Base-by-base conservation (phyloP, 2,797 vertebrate genomes). In the Gadopsis marmoratus region DNA sequence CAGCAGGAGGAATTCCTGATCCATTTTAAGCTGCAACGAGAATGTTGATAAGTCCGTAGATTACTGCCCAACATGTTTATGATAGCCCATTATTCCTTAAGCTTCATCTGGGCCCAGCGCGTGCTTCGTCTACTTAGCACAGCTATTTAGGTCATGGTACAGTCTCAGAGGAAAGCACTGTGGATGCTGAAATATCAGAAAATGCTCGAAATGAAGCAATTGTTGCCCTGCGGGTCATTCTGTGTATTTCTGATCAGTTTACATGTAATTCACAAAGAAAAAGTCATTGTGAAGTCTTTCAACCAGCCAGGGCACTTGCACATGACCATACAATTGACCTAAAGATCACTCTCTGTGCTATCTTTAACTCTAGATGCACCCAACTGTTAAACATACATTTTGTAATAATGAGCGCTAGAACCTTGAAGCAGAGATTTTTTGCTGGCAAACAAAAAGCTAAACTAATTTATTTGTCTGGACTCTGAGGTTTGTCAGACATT, bases 11-110 rank as follows among this genome's bases (percentile, higher is more conserved):
- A 93, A 91, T 92, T 91, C 84, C 88, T 92, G 86, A 93, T 91
- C 92, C 90, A 82, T 87, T 90, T 81, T 88, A 90, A 94, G 84
- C 84, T 76, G 76, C 77, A 67, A 81, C 72, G 83, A 92, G 92
- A 95, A 94, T 93, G 89, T 86, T 88, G 93, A 93, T 94, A 94
- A 93, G 87, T 90, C 88, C 78, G 79, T 89, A 94, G 93, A 95
- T 95, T 93, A 93, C 86, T 81, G 80, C 79, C 79, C 88, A 92
- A 93, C 92, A 93, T 93, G 93, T 95, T 95, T 94, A 94, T 92
- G 91, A 92, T 94, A 90, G 87, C 90, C 90, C 91, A 92, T 94
- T 94, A 94, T 92, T 92, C 87, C 89, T 79, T 91, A 87, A 91
- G 85, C 86, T 87, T 89, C 87, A 88, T 88, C 90, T 71, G 78